Evolutionary conservation across 2,113 vertebrate species (phyloP), one percentile per base, ranked within the genome.

Genomic region (Rhea americana): DNA sequence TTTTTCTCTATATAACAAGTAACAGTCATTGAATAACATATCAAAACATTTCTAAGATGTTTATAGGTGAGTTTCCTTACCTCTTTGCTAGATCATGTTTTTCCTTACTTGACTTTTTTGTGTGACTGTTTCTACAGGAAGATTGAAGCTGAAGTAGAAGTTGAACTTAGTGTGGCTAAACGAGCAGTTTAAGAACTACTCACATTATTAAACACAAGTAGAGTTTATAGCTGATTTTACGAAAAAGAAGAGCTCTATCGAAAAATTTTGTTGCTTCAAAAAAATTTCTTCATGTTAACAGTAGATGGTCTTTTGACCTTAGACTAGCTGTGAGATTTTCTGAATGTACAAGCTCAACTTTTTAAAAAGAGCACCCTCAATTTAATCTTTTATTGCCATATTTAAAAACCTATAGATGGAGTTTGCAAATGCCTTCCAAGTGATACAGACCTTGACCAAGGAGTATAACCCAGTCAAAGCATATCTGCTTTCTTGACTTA

Each of bases 21-120:
- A 79, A 41, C 28, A 65, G 68, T 73, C 19, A 82, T 9, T 93
- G 67, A 89, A 93, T 95, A 94, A 16, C 17, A 15, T 76, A 35
- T 58, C 58, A 79, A 82, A 92, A 26, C 32, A 70, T 82, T 93
- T 92, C 63, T 89, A 32, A 61, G 37, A 89, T 92, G 82, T 79
- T 51, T 75, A 35, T 61, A 32, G 7, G 21, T 79, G 45, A 85
- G 7, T 87, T 79, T 53, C 45, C 9, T 65, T 70, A 43, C 48
- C 14, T 28, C 19, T 79, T 13, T 82, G 67, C 78, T 71, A 91
- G 76, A 79, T 85, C 9, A 30, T 48, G 35, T 39, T 88, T 90
- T 90, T 65, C 62, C 87, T 91, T 56, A 58, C 70, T 78, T 92
- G 62, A 53, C 55, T 30, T 30, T 58, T 58, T 78, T 85, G 39